Percentiles rank a stretch among this genome's conserved stretches.
Evolutionary conservation across 2,888 invertebrate species (phyloP).

Genomic region (Apamea anceps): DNA sequence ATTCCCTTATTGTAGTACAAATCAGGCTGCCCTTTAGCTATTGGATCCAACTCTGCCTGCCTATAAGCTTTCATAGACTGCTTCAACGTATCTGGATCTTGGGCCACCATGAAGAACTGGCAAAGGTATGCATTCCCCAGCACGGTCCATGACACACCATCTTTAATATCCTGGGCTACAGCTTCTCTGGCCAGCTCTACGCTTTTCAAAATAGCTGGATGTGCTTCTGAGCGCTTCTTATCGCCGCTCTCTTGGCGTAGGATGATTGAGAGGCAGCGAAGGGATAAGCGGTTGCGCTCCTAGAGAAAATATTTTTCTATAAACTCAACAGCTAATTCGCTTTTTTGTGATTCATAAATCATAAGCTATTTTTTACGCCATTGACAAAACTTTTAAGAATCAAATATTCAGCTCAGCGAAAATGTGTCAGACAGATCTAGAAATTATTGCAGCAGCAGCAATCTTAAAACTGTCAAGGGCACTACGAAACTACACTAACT

Average conservation of each 20-base stretch:
- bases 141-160: slow-evolving; percentile 96
- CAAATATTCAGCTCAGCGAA: slow-evolving; percentile 4
- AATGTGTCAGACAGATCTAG: background rate
- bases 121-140: slow-evolving; percentile 96
- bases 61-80: slow-evolving; percentile 94
- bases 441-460: background rate
- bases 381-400: background rate
- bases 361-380: background rate
- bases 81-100: slow-evolving; percentile 93
- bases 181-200: slow-evolving; percentile 95
- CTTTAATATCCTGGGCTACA: slow-evolving; percentile 93
- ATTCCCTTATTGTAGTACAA: slow-evolving; percentile 96
- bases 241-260: slow-evolving; percentile 91
- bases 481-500: background rate
- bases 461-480: background rate
- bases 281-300: slow-evolving; percentile 92
- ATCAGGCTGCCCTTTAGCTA: slow-evolving; percentile 94
- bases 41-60: slow-evolving; percentile 93
- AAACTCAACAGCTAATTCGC: background rate
- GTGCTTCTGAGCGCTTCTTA: slow-evolving; percentile 86
- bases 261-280: slow-evolving; percentile 95
- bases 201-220: slow-evolving; percentile 92
- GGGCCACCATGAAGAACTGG: slow-evolving; percentile 93
- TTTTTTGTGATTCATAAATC: background rate
- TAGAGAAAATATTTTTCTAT: slow-evolving; percentile 1